A percentile compares a stretch with the other conserved stretches of the same genome.
These are phyloP conservation scores for Melanocharis versteri DNA, from an alignment of 2,113 vertebrate genomes.

Conservation along the genomic window DNA sequence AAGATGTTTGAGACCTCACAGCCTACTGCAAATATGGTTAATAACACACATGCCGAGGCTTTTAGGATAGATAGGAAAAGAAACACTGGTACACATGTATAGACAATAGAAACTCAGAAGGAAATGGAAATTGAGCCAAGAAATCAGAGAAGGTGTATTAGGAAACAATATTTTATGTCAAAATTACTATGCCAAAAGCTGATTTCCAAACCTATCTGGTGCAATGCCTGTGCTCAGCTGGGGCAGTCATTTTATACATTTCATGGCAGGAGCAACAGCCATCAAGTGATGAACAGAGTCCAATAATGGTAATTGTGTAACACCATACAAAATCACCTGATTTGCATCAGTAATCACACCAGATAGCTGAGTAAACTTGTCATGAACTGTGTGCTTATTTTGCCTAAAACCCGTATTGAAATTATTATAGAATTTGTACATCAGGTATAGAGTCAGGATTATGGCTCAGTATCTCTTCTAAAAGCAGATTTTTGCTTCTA, in stretches of 20 bases:
- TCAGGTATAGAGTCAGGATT: neutral
- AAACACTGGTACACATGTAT: neutral
- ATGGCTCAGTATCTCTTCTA: neutral
- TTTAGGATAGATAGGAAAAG: neutral
- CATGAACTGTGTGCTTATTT: neutral
- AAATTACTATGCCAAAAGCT: neutral
- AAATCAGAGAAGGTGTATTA: neutral
- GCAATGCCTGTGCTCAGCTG: neutral
- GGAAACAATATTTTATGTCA: neutral
- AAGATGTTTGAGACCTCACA: neutral
- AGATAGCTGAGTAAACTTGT: neutral
- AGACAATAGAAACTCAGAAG: neutral
- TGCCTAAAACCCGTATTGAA: neutral
- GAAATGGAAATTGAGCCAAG: neutral
- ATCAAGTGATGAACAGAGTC: neutral
- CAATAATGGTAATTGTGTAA: neutral
- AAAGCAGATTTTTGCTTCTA: neutral
- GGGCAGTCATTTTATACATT: neutral
- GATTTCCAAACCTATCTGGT: neutral
- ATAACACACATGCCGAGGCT: neutral
- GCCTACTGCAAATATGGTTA: neutral
- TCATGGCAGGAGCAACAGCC: neutral
- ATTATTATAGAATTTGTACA: neutral
- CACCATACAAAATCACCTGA: neutral
- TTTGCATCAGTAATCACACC: slow-evolving; percentile 7